Percentiles rank a stretch among this genome's conserved stretches.
These are phyloP conservation scores for Tribolium castaneum DNA, from an alignment of 1,140 invertebrate species.

Conservation along the genomic window DNA sequence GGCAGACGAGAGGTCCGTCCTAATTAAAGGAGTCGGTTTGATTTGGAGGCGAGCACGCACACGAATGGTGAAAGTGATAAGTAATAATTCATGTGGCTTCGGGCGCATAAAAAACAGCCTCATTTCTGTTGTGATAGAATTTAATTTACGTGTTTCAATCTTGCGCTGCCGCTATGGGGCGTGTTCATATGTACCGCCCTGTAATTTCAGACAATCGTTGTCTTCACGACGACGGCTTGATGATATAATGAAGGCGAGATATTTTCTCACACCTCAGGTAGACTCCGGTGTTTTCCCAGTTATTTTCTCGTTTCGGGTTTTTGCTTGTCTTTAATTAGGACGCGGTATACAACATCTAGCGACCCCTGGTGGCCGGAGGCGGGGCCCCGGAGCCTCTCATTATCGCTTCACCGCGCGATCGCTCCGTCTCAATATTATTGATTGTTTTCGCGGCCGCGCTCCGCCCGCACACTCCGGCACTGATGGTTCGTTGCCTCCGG, in stretches of 20 bases:
- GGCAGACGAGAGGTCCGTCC: neutral
- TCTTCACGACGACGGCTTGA: conserved; percentile 63
- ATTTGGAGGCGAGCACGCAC: conserved; percentile 44
- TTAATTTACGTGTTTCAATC: conserved; percentile 63
- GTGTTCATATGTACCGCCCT: conserved; percentile 58
- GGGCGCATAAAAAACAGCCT: conserved; percentile 30
- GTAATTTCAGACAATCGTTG: conserved; percentile 64
- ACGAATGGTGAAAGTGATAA: conserved; percentile 57
- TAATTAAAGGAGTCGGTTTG: conserved; percentile 39
- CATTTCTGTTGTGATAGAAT: conserved; percentile 61
- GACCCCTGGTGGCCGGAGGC: conserved; percentile 52
- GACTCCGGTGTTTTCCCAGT: conserved; percentile 59
- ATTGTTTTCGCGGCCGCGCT: conserved; percentile 55
- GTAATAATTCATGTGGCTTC: conserved; percentile 50
- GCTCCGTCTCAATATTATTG: conserved; percentile 61
- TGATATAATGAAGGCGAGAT: conserved; percentile 63
- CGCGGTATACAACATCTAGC: conserved; percentile 48
- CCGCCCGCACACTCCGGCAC: conserved; percentile 4
- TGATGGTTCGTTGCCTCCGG: conserved; percentile 33
- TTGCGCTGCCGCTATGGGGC: conserved; percentile 54
- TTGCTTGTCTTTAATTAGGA: conserved; percentile 58
- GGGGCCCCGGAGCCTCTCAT: conserved; percentile 58
- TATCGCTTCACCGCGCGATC: conserved; percentile 61
- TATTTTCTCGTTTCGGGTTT: conserved; percentile 59
- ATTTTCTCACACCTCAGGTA: conserved; percentile 64